Evolutionary conservation across 2,113 vertebrate genomes (phyloP), one percentile per base, ranked within the genome.

Genomic region (Ammodytes dubius): DNA sequence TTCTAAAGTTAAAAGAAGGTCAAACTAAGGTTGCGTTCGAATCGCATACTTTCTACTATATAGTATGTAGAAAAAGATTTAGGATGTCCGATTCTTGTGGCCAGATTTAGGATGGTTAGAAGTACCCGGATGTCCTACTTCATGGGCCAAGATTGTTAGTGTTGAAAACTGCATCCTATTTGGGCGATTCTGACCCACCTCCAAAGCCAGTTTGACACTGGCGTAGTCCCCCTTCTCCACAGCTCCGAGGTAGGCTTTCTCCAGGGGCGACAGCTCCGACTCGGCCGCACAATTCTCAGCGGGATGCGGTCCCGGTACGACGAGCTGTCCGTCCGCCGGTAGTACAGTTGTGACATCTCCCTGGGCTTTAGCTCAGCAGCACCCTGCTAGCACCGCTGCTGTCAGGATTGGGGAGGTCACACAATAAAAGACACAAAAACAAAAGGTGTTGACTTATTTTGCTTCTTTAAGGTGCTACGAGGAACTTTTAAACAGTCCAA

Each of bases 221-320:
- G 95, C 97, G 0, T 97, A 99, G 90, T 99, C 98, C 42, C 98
- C 98, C 87, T 98, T 99, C 84, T 99, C 98, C 89, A 99, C 98
- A 0, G 98, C 98, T 0, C 93, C 97, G 69, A 99, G 92, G 86
- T 99, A 99, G 87, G 96, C 94, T 85, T 99, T 99, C 84, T 99
- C 98, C 35, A 96, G 92, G 0, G 95, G 95, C 0, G 97, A 99
- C 70, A 99, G 96, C 92, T 99, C 98, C 0, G 98, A 97, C 89
- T 99, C 98, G 0, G 98, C 95, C 98, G 95, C 17, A 99, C 98
- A 13, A 99, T 98, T 67, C 97, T 96, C 81, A 99, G 95, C 39
- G 98, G 97, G 89, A 99, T 99, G 79, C 98, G 97, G 90, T 99
- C 98, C 93, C 96, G 94, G 93, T 97, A 98, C 5, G 97, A 96